Evolutionary conservation across 1,140 invertebrate genomes (phyloP).

Genomic region (Globodera ellingtonae): DNA sequence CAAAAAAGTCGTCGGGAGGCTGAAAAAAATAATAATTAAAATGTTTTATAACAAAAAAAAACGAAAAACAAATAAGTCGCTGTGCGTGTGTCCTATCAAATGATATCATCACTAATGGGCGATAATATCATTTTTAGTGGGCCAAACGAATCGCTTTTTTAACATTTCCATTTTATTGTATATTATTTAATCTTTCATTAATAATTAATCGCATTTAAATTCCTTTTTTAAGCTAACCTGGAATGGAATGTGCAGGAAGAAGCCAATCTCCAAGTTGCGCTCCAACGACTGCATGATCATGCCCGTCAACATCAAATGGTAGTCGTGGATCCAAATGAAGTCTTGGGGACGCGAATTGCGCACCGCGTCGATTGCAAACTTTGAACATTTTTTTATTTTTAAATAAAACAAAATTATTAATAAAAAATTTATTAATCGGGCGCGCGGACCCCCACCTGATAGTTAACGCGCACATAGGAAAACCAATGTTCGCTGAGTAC

Average conservation of each 20-base stretch:
- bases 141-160: too few species aligned
- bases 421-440: not conserved
- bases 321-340: conserved; percentile 65
- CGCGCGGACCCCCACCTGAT: conserved; percentile 63
- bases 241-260: conserved; percentile 65
- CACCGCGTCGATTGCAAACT: conserved; percentile 62
- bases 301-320: conserved; percentile 63
- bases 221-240: not conserved
- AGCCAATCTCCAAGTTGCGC: conserved; percentile 62
- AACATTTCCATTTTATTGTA: too few species aligned
- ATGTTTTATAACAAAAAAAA: not conserved
- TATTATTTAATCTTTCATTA: too few species aligned
- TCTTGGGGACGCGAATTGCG: conserved; percentile 63
- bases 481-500: conserved; percentile 59
- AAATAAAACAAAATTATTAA: not conserved
- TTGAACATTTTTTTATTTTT: not conserved
- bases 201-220: too few species aligned
- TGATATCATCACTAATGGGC: too few species aligned
- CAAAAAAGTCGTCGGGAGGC: conserved; percentile 64
- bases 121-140: too few species aligned
- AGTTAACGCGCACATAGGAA: conserved; percentile 63
- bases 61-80: too few species aligned
- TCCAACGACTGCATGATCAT: conserved; percentile 64
- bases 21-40: conserved; percentile 23
- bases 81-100: too few species aligned